Conservation (phyloP, 2,797 vertebrate genomes). For the Emys orbicularis region DNA sequence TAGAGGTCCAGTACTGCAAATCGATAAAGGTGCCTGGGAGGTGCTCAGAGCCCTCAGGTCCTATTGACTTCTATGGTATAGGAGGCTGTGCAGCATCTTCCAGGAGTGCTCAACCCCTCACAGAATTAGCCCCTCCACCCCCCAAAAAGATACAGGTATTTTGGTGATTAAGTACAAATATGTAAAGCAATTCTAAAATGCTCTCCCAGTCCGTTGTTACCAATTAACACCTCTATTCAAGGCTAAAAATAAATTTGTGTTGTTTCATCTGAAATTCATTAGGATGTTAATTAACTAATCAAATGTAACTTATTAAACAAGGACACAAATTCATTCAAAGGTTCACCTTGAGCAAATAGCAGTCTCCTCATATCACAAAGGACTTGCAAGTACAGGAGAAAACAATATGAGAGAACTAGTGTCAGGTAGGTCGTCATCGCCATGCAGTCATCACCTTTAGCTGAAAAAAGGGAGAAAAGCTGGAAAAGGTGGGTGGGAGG, state of each 20-base stretch:
- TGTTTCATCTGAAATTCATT: conserved; percentile 34
- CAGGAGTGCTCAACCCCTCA: not conserved
- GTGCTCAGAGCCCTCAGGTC: not conserved
- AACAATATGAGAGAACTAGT: not conserved
- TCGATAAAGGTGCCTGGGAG: not conserved
- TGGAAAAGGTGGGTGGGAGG: not conserved
- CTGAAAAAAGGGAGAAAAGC: not conserved
- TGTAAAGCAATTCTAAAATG: not conserved
- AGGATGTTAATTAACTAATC: conserved; percentile 54
- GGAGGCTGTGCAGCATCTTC: not conserved
- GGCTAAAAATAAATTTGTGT: conserved; percentile 23
- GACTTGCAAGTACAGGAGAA: not conserved
- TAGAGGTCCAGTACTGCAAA: not conserved
- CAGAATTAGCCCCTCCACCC: not conserved
- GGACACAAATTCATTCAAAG: conserved; percentile 30
- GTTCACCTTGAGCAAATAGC: conserved; percentile 41
- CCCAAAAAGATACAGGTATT: not conserved
- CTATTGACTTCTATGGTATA: not conserved
- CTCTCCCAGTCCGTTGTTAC: not conserved
- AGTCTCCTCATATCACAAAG: not conserved
- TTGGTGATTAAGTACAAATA: not conserved
- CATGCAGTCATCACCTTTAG: not conserved
- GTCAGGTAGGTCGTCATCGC: not conserved
- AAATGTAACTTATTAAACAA: conserved; percentile 38
- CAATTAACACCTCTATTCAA: not conserved